A percentile compares a stretch with the other conserved stretches of the same genome.
Conservation (phyloP, 2,888 invertebrate genomes). For the Schizotus pectinicornis region DNA sequence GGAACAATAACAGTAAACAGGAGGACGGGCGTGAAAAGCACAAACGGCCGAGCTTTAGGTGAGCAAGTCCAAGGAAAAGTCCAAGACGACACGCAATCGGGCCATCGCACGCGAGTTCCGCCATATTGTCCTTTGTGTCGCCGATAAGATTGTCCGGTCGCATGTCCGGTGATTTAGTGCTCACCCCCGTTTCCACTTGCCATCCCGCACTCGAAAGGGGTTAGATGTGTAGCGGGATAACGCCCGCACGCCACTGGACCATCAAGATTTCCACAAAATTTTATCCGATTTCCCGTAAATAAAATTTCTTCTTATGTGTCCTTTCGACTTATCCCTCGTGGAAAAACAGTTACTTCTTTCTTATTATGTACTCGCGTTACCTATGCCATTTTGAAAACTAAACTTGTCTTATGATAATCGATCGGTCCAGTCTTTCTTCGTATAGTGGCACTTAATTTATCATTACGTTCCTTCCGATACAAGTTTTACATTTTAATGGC, state of each 20-base stretch:
- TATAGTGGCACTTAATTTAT: too few species aligned
- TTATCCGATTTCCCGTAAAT: too few species aligned
- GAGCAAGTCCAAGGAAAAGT: constrained; percentile 40
- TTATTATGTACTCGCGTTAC: too few species aligned
- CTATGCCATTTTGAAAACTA: too few species aligned
- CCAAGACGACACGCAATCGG: constrained; percentile 57
- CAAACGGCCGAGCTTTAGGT: constrained; percentile 44
- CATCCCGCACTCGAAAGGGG: constrained; percentile 22
- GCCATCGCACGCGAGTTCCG: constrained; percentile 59
- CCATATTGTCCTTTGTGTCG: constrained; percentile 58
- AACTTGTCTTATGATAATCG: too few species aligned
- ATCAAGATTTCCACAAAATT: too few species aligned
- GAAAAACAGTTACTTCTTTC: too few species aligned
- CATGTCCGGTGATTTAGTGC: constrained; percentile 54
- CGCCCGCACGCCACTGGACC: constrained; percentile 1
- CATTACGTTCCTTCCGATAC: too few species aligned
- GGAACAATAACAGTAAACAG: background rate
- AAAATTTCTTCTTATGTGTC: too few species aligned
- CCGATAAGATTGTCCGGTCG: constrained; percentile 59
- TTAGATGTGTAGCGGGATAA: constrained; percentile 25
- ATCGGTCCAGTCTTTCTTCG: too few species aligned
- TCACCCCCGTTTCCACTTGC: constrained; percentile 33
- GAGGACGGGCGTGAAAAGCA: constrained; percentile 47
- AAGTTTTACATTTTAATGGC: too few species aligned
- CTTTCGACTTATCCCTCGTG: too few species aligned